Percentiles rank a stretch among this genome's conserved stretches.
phyloP scores from a whole-genome alignment of 2,888 invertebrate genomes.

The Nymphalis c-album region DNA sequence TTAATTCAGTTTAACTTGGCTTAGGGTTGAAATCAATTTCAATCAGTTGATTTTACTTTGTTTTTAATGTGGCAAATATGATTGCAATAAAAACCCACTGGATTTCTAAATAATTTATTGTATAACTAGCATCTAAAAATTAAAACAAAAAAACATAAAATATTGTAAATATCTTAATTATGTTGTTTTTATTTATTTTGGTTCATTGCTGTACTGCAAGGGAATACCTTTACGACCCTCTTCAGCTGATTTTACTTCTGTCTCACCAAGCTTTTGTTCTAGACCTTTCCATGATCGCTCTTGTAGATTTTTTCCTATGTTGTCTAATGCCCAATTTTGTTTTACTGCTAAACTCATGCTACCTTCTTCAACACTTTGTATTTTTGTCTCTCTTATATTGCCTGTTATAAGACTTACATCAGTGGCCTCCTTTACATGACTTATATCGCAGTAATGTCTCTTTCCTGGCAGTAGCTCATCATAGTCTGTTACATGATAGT shows the following conservation, averaged over 20 bases:
- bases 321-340: slow-evolving; percentile 77
- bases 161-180: slow-evolving; percentile 38
- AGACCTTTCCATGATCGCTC: slow-evolving; percentile 92
- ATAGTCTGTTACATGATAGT: slow-evolving; percentile 87
- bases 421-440: slow-evolving; percentile 61
- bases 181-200: slow-evolving; percentile 47
- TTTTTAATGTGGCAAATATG: neutral
- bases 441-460: slow-evolving; percentile 73
- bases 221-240: slow-evolving; percentile 90
- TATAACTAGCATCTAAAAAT: slow-evolving; percentile 17
- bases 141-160: slow-evolving; percentile 7
- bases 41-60: neutral
- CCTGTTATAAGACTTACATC: slow-evolving; percentile 91
- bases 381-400: slow-evolving; percentile 80
- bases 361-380: slow-evolving; percentile 54
- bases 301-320: slow-evolving; percentile 84
- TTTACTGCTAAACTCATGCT: slow-evolving; percentile 69
- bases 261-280: slow-evolving; percentile 89
- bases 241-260: slow-evolving; percentile 84
- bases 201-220: slow-evolving; percentile 84
- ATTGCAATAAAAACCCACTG: slow-evolving; percentile 10
- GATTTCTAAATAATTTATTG: slow-evolving; percentile 23
- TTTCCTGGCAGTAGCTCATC: slow-evolving; percentile 86
- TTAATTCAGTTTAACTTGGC: neutral
- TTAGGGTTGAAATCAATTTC: neutral